Evolutionary conservation across 2,113 vertebrate species (phyloP), one percentile per base, ranked within the genome.

Genomic region (Pelvicachromis taeniatus): DNA sequence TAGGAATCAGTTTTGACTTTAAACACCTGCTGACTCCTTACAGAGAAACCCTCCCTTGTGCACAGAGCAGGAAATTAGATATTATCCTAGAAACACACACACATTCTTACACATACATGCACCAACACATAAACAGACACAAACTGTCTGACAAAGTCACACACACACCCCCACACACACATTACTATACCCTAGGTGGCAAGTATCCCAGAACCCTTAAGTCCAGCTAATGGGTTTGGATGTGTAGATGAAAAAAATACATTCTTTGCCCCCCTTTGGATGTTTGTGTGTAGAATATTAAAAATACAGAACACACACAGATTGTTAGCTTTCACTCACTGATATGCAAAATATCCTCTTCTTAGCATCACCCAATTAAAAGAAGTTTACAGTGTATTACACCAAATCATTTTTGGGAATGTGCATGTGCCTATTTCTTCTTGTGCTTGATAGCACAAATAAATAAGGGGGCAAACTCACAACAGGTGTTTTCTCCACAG

Each of bases 191-290:
- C 50, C 83, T 50, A 53, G 90, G 85, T 91, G 83, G 88, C 81
- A 87, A 65, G 59, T 73, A 63, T 89, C 88, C 86, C 84, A 91
- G 82, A 91, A 87, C 65, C 90, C 61, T 87, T 91, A 82, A 91
- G 80, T 84, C 78, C 56, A 88, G 84, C 86, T 90, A 91, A 92
- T 91, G 88, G 61, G 56, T 77, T 63, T 9, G 21, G 35, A 77
- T 77, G 65, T 82, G 85, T 85, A 48, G 63, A 21, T 80, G 11
- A 9, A 56, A 82, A 65, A 73, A 48, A 31, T 1, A 2, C 42
- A 50, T 29, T 73, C 5, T 73, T 73, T 50, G 65, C 16, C 65
- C 40, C 40, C 40, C 65, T 45, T 16, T 70, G 42, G 68, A 48
- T 50, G 42, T 75, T 75, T 50, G 16, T 50, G 23, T 75, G 42